Percentiles rank a stretch among this genome's conserved stretches.
phyloP scores from a whole-genome alignment of 2,888 invertebrate species.

The Miltochrista miniata region DNA sequence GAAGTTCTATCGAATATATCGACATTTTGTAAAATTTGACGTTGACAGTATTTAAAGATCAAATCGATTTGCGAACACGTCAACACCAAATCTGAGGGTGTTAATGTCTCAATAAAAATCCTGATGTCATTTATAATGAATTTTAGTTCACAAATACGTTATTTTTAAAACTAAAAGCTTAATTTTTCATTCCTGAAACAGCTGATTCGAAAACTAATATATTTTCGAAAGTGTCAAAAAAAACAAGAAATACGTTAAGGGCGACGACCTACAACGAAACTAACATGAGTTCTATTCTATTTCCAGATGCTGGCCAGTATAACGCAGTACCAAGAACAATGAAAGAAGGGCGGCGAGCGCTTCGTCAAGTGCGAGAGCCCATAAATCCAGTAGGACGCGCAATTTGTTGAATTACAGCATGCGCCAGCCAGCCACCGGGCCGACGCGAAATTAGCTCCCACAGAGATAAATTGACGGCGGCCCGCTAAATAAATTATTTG shows the following conservation, averaged over 20 bases:
- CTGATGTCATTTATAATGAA: too few relatives aligned
- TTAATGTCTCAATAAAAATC: too few relatives aligned
- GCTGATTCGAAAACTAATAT: not conserved
- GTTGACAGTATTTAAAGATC: too few relatives aligned
- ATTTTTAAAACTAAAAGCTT: too few relatives aligned
- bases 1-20: too few relatives aligned
- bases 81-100: too few relatives aligned
- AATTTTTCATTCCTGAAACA: too few relatives aligned
- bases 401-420: conserved; percentile 84
- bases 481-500: conserved; percentile 83
- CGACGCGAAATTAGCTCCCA: conserved; percentile 83
- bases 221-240: conserved; percentile 15
- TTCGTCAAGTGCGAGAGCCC: conserved; percentile 78
- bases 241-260: conserved; percentile 26
- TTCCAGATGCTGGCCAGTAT: conserved; percentile 58
- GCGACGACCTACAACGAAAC: conserved; percentile 34
- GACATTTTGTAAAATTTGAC: too few relatives aligned
- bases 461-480: conserved; percentile 82
- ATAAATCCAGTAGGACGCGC: conserved; percentile 81
- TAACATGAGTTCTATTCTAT: conserved; percentile 44
- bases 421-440: conserved; percentile 81
- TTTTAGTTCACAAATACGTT: too few relatives aligned
- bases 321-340: conserved; percentile 69
- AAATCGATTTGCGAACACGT: too few relatives aligned
- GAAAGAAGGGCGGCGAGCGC: conserved; percentile 71